phyloP scores from a whole-genome alignment of 2,797 vertebrate species.

The Falco novaeseelandiae region DNA sequence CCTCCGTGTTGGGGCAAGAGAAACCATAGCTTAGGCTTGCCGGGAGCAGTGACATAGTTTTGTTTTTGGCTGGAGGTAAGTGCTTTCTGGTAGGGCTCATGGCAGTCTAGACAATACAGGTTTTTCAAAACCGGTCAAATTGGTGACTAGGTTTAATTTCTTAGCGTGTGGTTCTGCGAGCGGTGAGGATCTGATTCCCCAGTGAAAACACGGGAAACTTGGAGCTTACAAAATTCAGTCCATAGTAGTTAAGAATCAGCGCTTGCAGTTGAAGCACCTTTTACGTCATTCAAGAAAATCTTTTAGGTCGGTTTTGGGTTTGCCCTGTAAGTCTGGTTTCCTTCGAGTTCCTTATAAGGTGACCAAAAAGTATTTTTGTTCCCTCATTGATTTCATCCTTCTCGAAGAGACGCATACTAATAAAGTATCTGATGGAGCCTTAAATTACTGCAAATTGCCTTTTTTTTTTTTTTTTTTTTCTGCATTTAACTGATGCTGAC shows the following conservation, averaged over 20 bases:
- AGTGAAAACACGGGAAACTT: not conserved
- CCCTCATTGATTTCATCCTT: not conserved
- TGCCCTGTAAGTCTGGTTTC: not conserved
- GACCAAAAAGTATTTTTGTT: not conserved
- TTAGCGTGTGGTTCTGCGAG: not conserved
- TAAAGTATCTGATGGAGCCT: not conserved
- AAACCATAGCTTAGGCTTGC: not conserved
- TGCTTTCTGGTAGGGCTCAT: not conserved
- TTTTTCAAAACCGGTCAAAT: not conserved
- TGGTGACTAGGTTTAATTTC: not conserved
- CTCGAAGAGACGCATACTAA: not conserved
- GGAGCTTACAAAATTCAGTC: not conserved
- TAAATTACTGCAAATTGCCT: not conserved
- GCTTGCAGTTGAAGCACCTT: not conserved
- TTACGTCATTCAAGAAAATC: not conserved
- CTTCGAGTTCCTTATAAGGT: not conserved
- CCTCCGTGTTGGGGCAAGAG: fast-evolving
- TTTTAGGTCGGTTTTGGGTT: not conserved
- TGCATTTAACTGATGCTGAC: not conserved
- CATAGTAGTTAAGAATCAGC: not conserved
- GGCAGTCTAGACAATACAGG: not conserved
- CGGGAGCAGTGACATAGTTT: not conserved
- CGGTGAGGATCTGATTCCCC: not conserved
- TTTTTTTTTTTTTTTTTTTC: not conserved
- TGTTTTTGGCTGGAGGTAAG: not conserved